Base-by-base conservation (phyloP, 2,888 invertebrate genomes). In the Lasioglossum zephyrum region DNA sequence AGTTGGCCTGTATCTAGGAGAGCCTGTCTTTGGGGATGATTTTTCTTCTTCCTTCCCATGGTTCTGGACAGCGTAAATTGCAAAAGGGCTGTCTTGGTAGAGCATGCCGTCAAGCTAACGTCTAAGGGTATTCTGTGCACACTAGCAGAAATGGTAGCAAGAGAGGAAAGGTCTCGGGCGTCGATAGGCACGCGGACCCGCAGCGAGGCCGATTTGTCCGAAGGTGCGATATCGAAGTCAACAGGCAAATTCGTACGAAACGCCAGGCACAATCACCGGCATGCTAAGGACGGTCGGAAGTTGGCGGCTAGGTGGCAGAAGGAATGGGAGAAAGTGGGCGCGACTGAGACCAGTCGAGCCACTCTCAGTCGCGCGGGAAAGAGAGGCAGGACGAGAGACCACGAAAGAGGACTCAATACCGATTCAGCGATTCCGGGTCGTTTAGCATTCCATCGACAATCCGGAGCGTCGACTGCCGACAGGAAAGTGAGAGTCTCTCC, bases 391-490 rank as follows among this genome's bases (percentile, higher is more conserved):
- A 82, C 74, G 87, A 87, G 82, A 87, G 74, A 79, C 82, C 76
- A 77, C 79, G 84, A 83, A 83, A 90, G 89, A 87, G 87, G 86
- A 87, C 86, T 90, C 91, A 89, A 90, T 92, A 90, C 90, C 92
- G 91, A 91, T 93, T 91, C 89, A 91, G 85, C 90, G 89, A 91
- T 93, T 92, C 90, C 90, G 88, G 91, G 91, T 92, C 92, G 92
- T 93, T 93, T 92, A 90, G 91, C 91, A 92, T 93, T 92, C 89
- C 91, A 91, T 93, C 92, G 91, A 91, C 91, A 91, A 93, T 92
- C 89, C 89, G 85, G 78, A 88, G 79, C 79, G 82, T 87, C 91
- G 91, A 86, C 85, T 88, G 84, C 83, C 88, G 88, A 91, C 90
- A 87, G 89, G 90, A 92, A 93, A 93, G 93, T 91, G 92, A 92